phyloP scores from a whole-genome alignment of 2,888 invertebrate genomes.

The Eupithecia exiguata region DNA sequence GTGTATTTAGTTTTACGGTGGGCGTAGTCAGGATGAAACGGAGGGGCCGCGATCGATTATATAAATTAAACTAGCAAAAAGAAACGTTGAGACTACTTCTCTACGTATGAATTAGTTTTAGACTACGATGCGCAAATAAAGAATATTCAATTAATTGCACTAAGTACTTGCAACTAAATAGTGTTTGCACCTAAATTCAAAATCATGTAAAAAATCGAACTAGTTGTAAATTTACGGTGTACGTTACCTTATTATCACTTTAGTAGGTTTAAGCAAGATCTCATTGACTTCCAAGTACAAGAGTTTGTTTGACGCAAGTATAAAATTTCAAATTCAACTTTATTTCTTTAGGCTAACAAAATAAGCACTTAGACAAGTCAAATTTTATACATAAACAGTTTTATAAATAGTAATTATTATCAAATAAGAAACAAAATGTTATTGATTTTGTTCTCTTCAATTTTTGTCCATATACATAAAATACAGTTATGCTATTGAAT shows the following conservation, averaged over 20 bases:
- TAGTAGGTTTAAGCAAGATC: neutral
- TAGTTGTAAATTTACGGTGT: neutral
- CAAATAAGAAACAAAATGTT: too few species aligned
- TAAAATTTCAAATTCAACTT: too few species aligned
- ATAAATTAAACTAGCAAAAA: neutral
- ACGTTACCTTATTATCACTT: neutral
- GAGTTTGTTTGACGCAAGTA: neutral
- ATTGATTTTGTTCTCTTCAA: too few species aligned
- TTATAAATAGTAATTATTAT: too few species aligned
- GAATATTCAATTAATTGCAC: neutral
- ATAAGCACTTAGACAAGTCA: too few species aligned
- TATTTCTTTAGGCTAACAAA: too few species aligned
- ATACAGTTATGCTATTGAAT: too few species aligned
- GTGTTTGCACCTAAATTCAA: neutral
- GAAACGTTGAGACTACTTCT: neutral
- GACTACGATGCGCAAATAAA: neutral
- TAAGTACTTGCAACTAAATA: neutral
- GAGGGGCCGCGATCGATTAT: neutral
- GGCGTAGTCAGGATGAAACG: constrained; percentile 11
- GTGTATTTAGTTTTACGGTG: constrained; percentile 12
- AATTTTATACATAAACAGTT: too few species aligned
- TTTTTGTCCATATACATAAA: too few species aligned
- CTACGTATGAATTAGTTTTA: neutral
- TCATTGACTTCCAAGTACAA: neutral
- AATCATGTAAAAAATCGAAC: neutral